Conservation (phyloP, 2,797 vertebrate genomes). For the Nannoperca obscura region DNA sequence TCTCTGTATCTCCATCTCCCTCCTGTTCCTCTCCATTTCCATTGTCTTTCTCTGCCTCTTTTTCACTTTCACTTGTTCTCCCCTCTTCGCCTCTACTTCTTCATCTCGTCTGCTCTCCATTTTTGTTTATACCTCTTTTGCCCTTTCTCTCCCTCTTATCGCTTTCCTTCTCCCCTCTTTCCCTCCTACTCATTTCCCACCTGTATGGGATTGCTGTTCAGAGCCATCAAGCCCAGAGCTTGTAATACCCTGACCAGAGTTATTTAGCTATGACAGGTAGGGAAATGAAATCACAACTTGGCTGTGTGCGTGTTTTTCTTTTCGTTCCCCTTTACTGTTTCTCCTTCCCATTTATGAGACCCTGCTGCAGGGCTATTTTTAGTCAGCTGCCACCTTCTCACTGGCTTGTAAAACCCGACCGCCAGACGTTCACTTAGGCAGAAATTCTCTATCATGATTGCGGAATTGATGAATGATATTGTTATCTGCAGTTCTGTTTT, state of each 20-base stretch:
- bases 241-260: constrained; percentile 80
- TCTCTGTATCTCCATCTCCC: constrained; percentile 29
- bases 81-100: constrained; percentile 21
- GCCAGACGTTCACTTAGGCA: constrained; percentile 68
- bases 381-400: constrained; percentile 71
- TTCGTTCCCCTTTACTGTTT: constrained; percentile 71
- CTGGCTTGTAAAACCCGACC: constrained; percentile 71
- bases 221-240: constrained; percentile 55
- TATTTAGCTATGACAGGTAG: constrained; percentile 81
- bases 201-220: constrained; percentile 71
- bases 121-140: constrained; percentile 36
- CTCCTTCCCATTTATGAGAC: constrained; percentile 73
- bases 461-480: constrained; percentile 63
- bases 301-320: constrained; percentile 62
- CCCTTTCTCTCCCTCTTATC: constrained; percentile 49
- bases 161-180: constrained; percentile 29
- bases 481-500: constrained; percentile 51
- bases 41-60: constrained; percentile 13
- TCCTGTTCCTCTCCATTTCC: constrained; percentile 35
- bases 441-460: constrained; percentile 63
- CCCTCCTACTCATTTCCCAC: constrained; percentile 72
- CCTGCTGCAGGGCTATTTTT: constrained; percentile 79
- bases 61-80: neutral
- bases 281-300: constrained; percentile 81
- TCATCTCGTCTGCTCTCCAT: constrained; percentile 47